A percentile compares a stretch with the other conserved stretches of the same genome.
Evolutionary conservation across 1,140 invertebrate species (phyloP).

Genomic region (Macrobrachium nipponense): DNA sequence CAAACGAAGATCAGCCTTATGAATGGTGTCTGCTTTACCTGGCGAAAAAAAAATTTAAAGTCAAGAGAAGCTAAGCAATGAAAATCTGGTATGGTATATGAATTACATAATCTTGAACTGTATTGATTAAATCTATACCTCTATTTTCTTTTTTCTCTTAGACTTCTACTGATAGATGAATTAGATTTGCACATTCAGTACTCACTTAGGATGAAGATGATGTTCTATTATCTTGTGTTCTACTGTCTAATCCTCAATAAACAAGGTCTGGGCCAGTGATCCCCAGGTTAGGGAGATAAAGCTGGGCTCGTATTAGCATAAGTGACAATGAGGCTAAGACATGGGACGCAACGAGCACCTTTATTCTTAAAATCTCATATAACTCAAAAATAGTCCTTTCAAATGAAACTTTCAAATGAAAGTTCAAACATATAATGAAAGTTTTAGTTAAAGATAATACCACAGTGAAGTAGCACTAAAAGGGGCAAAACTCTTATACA

Average conservation of each 20-base stretch:
- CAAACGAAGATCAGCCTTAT: constrained; percentile 83
- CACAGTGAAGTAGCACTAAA: background rate
- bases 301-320: constrained; percentile 3
- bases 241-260: background rate
- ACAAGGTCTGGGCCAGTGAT: constrained; percentile 45
- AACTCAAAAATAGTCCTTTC: too few species aligned
- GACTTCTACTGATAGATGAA: too few species aligned
- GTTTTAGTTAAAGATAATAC: background rate
- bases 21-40: constrained; percentile 77
- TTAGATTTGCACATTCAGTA: background rate
- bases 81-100: too few species aligned
- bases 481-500: too few species aligned
- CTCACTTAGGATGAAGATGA: constrained; percentile 15
- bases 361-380: too few species aligned
- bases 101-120: background rate
- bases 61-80: too few species aligned
- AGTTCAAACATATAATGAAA: too few species aligned
- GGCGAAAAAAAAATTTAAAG: constrained; percentile 13
- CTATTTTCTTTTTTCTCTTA: too few species aligned
- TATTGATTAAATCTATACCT: too few species aligned
- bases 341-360: background rate
- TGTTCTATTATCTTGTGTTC: constrained; percentile 19
- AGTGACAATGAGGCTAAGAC: background rate
- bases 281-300: constrained; percentile 29
- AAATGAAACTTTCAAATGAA: too few species aligned